phyloP scores from a whole-genome alignment of 1,140 invertebrate species.

The Drosophila murphyi region DNA sequence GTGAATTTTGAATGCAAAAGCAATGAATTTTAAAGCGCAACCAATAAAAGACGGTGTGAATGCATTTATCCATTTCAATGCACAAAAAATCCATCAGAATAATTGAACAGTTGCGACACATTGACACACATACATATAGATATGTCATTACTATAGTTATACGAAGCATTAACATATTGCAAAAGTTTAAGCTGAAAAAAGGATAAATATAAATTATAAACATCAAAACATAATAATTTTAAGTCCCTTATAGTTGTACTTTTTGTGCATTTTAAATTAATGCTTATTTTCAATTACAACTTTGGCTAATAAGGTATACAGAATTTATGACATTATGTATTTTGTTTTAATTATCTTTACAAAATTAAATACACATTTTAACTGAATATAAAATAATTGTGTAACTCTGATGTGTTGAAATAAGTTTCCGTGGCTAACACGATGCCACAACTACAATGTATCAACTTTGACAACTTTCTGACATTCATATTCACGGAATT shows the following conservation, averaged over 20 bases:
- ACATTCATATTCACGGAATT: too few relatives aligned
- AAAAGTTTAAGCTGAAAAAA: neutral
- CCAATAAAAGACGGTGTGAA: neutral
- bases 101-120: neutral
- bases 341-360: too few relatives aligned
- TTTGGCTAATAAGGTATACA: too few relatives aligned
- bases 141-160: neutral
- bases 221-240: neutral
- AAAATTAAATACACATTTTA: neutral
- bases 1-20: neutral
- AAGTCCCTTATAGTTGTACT: neutral
- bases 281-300: constrained; percentile 1
- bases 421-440: too few relatives aligned
- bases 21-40: constrained; percentile 1
- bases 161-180: neutral
- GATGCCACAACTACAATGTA: too few relatives aligned
- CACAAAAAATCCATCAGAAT: constrained; percentile 15
- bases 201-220: neutral
- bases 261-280: neutral
- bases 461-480: too few relatives aligned
- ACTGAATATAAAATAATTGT: neutral
- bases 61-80: constrained; percentile 25
- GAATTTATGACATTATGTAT: too few relatives aligned
- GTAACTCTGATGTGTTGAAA: too few relatives aligned
- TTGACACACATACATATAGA: constrained; percentile 4